These are phyloP conservation scores for Malurus alboscapulatus DNA, from an alignment of 2,113 vertebrate species.

Conservation along the genomic window DNA sequence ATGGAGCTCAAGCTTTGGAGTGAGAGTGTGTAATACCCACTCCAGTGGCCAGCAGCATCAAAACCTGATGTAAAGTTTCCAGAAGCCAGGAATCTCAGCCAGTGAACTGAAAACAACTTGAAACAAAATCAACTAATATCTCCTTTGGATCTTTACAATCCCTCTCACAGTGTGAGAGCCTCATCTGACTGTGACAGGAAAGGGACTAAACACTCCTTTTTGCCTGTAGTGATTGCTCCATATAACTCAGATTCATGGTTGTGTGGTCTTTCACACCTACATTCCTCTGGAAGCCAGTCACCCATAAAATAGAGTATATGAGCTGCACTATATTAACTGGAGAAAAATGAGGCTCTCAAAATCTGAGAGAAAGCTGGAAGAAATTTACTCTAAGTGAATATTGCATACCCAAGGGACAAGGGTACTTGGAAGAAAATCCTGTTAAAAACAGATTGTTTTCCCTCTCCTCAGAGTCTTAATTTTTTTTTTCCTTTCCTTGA, in stretches of 20 bases:
- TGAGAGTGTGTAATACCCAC: not conserved
- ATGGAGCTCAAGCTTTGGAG: not conserved
- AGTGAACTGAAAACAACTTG: not conserved
- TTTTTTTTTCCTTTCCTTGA: not conserved
- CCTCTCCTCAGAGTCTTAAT: not conserved
- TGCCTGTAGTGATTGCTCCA: not conserved
- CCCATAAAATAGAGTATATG: constrained; percentile 31
- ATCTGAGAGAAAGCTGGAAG: constrained; percentile 39
- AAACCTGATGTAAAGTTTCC: not conserved
- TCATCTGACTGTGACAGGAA: not conserved
- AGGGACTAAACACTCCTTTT: not conserved
- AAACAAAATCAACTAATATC: not conserved
- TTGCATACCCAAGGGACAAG: not conserved
- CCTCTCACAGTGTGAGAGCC: not conserved
- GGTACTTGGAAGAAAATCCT: constrained; percentile 29
- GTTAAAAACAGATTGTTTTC: constrained; percentile 25
- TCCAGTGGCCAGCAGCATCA: not conserved
- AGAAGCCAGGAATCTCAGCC: not conserved
- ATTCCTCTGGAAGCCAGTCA: constrained; percentile 42
- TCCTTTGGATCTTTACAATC: not conserved
- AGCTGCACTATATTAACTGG: constrained; percentile 45
- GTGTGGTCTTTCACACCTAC: constrained; percentile 44
- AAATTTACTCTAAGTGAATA: constrained; percentile 51
- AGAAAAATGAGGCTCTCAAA: constrained; percentile 47
- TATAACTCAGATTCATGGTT: constrained; percentile 34